These are phyloP conservation scores for Poecile montanus DNA, from an alignment of 2,797 vertebrate species.

Conservation along the genomic window DNA sequence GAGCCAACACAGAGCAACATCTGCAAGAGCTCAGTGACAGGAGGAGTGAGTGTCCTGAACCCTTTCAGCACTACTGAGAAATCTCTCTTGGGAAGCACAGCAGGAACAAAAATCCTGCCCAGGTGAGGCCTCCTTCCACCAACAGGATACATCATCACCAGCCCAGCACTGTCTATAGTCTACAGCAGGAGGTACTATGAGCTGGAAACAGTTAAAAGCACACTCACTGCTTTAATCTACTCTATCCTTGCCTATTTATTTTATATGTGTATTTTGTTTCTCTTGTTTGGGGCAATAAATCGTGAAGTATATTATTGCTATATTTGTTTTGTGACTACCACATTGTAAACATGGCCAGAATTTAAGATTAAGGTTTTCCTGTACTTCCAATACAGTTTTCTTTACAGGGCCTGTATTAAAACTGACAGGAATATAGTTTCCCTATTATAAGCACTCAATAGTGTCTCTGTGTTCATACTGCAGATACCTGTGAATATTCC, in stretches of 20 bases:
- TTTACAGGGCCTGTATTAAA: neutral
- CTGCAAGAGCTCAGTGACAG: neutral
- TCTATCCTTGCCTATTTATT: neutral
- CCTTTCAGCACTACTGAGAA: neutral
- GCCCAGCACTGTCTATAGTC: neutral
- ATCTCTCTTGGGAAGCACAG: neutral
- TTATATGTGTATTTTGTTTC: neutral
- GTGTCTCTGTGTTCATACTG: neutral
- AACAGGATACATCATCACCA: rapidly evolving
- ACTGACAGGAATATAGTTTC: neutral
- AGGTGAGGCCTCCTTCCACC: neutral
- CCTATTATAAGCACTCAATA: neutral
- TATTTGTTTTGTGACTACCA: neutral
- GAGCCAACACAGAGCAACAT: neutral
- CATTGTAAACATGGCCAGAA: neutral
- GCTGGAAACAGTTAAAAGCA: neutral
- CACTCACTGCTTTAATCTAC: neutral
- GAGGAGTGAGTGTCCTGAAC: neutral
- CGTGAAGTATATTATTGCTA: neutral
- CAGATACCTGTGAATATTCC: neutral
- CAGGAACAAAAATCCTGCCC: neutral
- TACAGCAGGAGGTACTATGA: neutral
- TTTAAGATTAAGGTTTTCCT: neutral
- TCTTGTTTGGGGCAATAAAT: neutral
- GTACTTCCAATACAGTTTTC: neutral